phyloP scores from a whole-genome alignment of 2,797 vertebrate species.

The Myiotriccus ornatus region DNA sequence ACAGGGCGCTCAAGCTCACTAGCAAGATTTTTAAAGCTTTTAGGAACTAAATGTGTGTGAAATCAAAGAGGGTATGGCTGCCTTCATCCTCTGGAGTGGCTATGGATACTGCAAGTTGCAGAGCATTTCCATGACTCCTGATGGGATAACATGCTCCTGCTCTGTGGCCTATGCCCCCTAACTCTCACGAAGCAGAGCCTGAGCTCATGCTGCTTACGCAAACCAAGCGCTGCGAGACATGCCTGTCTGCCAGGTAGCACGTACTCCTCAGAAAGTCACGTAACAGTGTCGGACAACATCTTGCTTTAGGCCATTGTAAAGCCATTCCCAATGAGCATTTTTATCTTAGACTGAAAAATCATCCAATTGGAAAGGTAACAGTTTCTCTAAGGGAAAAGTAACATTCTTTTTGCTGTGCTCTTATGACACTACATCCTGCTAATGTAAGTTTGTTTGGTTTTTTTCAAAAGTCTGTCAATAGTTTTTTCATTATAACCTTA shows the following conservation, averaged over 20 bases:
- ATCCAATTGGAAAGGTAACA: neutral
- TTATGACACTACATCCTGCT: neutral
- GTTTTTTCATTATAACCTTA: neutral
- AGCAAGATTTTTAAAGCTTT: neutral
- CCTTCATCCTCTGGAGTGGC: neutral
- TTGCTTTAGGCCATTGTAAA: neutral
- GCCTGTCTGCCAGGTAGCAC: neutral
- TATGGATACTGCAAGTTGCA: neutral
- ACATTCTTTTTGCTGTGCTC: neutral
- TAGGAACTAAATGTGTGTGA: neutral
- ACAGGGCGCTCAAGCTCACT: neutral
- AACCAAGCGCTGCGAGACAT: neutral
- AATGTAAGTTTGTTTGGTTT: fast-evolving
- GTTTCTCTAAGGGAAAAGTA: neutral
- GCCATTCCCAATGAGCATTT: neutral
- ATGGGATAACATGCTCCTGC: neutral
- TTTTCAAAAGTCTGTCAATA: neutral
- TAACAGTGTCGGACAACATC: neutral
- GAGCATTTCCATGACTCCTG: neutral
- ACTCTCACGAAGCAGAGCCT: neutral
- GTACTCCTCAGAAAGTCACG: neutral
- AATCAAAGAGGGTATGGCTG: neutral
- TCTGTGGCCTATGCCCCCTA: fast-evolving
- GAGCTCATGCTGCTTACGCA: neutral
- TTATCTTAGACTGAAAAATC: neutral